Base-by-base conservation (phyloP, 2,113 vertebrate genomes). In the Lophotis ruficrista region DNA sequence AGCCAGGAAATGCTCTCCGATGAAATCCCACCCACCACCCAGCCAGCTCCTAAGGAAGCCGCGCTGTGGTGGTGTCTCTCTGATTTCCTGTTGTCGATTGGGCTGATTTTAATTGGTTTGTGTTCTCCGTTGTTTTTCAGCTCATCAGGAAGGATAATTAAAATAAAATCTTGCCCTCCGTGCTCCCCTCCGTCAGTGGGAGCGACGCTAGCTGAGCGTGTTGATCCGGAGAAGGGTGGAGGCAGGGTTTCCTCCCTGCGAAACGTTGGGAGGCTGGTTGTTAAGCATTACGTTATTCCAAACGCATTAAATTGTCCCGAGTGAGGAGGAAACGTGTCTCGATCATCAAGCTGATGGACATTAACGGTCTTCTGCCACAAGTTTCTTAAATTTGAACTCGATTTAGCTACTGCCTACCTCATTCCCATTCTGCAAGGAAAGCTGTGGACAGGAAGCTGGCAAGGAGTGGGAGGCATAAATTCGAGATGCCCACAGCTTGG, bases 81-180 rank as follows among this genome's bases (percentile, higher is more conserved):
- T 61, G 72, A 65, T 93, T 96, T 92, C 83, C 80, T 60, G 0
- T 60, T 78, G 72, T 82, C 10, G 4, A 1, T 28, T 35, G 69
- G 81, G 51, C 77, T 92, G 80, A 53, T 89, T 95, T 89, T 92
- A 95, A 89, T 75, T 92, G 69, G 30, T 60, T 84, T 84, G 83
- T 61, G 41, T 92, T 96, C 96, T 89, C 87, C 56, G 43, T 83
- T 94, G 75, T 25, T 94, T 96, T 95, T 91, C 69, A 89, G 57
- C 79, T 96, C 86, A 82, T 95, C 76, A 65, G 77, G 90, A 96
- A 92, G 65, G 57, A 68, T 91, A 92, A 92, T 90, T 96, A 79
- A 71, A 78, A 84, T 64, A 84, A 93, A 92, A 66, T 58, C 35
- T 30, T 90, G 76, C 79, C 69, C 87, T 93, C 81, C 0, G 0